Evolutionary conservation across 2,888 invertebrate genomes (phyloP).

Genomic region (Hermaeophaga mercurialis): DNA sequence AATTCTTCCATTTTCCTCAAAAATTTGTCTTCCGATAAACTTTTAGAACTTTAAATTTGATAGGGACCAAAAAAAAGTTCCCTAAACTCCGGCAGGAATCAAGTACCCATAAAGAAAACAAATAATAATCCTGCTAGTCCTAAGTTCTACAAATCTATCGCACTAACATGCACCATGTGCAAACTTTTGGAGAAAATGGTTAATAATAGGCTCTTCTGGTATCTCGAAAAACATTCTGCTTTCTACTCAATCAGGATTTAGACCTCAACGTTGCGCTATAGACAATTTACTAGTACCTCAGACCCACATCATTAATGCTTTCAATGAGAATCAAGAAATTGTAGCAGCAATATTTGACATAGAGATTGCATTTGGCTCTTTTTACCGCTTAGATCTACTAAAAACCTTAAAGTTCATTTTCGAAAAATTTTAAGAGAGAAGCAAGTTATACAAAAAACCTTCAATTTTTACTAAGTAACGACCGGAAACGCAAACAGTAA

Average conservation of each 20-base stretch:
- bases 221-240: not conserved
- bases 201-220: not conserved
- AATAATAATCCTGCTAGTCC: too few relatives aligned
- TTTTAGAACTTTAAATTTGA: constrained; percentile 1
- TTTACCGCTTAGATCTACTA: not conserved
- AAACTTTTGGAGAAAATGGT: not conserved
- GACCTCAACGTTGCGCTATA: not conserved
- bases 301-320: constrained; percentile 3
- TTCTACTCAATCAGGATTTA: not conserved
- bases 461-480: not conserved
- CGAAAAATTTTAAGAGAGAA: not conserved
- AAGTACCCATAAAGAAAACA: not conserved
- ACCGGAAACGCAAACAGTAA: too few relatives aligned
- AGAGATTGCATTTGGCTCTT: constrained; percentile 1
- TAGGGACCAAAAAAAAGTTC: not conserved
- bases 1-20: too few relatives aligned
- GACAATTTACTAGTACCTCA: constrained; percentile 5
- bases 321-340: constrained; percentile 4
- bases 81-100: not conserved
- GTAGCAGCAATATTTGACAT: not conserved
- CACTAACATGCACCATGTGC: not conserved
- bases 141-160: too few relatives aligned
- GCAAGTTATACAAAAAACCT: not conserved
- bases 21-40: constrained; percentile 5
- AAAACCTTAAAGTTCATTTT: not conserved